A percentile compares a stretch with the other conserved stretches of the same genome.
These are phyloP conservation scores for Tenualosa thibaudeaui DNA, from an alignment of 2,797 vertebrate species.

Conservation along the genomic window DNA sequence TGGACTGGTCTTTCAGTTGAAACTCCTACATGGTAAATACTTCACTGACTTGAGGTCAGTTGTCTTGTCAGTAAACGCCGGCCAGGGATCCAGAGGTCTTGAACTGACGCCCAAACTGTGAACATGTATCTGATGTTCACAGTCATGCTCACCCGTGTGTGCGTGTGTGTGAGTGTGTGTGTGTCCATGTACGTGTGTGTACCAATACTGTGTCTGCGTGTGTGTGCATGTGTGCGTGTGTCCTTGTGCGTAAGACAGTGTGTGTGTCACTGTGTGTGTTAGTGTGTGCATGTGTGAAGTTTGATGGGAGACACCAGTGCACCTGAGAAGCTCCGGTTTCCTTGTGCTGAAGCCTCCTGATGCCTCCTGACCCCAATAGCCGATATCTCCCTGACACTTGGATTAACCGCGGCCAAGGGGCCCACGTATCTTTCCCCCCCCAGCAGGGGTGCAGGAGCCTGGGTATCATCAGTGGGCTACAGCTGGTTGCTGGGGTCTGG, in stretches of 20 bases:
- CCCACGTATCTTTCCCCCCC: neutral
- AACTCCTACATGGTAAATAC: neutral
- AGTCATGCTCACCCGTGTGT: neutral
- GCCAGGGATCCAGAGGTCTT: neutral
- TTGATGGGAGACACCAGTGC: neutral
- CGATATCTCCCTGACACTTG: neutral
- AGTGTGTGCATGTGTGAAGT: neutral
- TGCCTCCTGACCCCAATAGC: neutral
- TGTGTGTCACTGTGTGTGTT: no score
- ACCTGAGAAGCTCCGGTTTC: neutral
- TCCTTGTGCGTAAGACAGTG: no score
- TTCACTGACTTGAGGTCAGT: neutral
- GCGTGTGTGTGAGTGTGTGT: neutral
- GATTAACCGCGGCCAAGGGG: neutral
- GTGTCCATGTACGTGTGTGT: no score
- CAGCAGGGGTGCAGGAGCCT: conserved; percentile 1
- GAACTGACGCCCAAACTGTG: neutral
- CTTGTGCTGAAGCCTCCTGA: neutral
- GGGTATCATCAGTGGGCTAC: neutral
- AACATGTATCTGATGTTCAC: neutral
- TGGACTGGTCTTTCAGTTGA: neutral
- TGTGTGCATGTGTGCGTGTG: no score
- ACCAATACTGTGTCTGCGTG: no score
- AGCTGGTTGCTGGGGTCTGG: neutral
- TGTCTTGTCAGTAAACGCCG: neutral